Evolutionary conservation across 2,113 vertebrate species (phyloP).

Genomic region (Spermophilus dauricus): DNA sequence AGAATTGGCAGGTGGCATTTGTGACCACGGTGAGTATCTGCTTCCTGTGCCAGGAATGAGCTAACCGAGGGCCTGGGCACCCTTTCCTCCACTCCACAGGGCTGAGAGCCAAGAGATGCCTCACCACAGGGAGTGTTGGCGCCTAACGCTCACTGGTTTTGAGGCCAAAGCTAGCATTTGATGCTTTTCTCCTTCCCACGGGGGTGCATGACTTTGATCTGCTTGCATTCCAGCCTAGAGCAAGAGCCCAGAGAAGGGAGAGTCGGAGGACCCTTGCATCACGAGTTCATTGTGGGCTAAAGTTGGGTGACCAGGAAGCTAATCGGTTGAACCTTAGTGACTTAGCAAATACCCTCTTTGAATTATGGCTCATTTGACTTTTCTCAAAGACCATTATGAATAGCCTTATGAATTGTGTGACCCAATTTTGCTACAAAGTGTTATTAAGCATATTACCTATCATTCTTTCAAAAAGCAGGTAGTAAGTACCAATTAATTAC

Average conservation of each 20-base stretch:
- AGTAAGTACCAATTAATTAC: background rate
- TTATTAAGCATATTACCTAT: background rate
- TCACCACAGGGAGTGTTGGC: background rate
- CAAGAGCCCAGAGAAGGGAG: background rate
- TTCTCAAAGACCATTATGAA: background rate
- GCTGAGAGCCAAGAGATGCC: rapidly evolving
- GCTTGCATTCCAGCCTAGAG: background rate
- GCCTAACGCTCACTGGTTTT: background rate
- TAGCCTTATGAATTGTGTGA: background rate
- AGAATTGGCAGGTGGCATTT: conserved; percentile 97
- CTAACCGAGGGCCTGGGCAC: rapidly evolving
- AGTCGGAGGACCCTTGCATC: background rate
- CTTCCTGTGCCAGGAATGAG: background rate
- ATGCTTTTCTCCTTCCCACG: background rate
- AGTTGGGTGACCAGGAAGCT: background rate
- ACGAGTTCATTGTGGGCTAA: background rate
- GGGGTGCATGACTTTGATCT: background rate
- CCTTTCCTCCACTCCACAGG: rapidly evolving
- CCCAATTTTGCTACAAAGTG: background rate
- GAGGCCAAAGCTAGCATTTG: background rate
- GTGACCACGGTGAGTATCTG: conserved; percentile 95
- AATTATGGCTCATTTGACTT: background rate
- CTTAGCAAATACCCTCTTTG: background rate
- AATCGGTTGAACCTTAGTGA: background rate
- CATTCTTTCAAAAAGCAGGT: background rate